These are phyloP conservation scores for Cacatua alba DNA, from an alignment of 2,113 vertebrate genomes.

Conservation along the genomic window DNA sequence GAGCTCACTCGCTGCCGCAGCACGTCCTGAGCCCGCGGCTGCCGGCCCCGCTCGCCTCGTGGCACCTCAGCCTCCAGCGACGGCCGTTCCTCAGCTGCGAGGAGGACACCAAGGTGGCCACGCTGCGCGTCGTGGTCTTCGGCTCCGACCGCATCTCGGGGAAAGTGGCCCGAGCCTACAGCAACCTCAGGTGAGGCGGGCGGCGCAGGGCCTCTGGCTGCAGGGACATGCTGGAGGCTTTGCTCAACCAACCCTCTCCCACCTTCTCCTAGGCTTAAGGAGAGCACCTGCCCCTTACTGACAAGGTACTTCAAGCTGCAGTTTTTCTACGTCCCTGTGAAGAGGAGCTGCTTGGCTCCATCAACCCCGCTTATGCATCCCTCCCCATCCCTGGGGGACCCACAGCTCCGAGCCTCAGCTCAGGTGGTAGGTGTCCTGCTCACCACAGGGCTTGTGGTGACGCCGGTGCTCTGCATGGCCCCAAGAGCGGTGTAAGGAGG, in stretches of 20 bases:
- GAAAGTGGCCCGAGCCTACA: slow-evolving; percentile 92
- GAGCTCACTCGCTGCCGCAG: slow-evolving; percentile 90
- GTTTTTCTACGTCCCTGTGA: slow-evolving; percentile 91
- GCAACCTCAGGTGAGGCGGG: slow-evolving; percentile 79
- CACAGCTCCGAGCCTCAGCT: not conserved
- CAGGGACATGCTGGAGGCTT: fast-evolving
- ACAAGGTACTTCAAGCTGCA: slow-evolving; percentile 89
- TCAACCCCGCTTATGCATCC: not conserved
- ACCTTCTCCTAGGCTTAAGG: slow-evolving; percentile 71
- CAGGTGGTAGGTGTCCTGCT: slow-evolving; percentile 37
- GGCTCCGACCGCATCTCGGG: slow-evolving; percentile 93
- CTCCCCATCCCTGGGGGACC: not conserved
- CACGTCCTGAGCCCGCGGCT: slow-evolving; percentile 71
- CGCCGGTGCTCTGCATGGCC: not conserved
- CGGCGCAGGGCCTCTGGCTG: fast-evolving
- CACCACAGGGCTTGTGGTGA: fast-evolving
- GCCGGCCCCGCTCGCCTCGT: slow-evolving; percentile 31
- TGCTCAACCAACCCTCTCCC: not conserved
- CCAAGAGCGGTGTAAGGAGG: fast-evolving
- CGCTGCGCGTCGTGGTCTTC: slow-evolving; percentile 90
- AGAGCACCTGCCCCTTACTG: slow-evolving; percentile 84
- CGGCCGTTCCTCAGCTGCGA: slow-evolving; percentile 90
- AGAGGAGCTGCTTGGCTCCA: slow-evolving; percentile 71
- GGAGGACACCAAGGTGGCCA: slow-evolving; percentile 81
- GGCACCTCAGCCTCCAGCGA: slow-evolving; percentile 76